phyloP scores from a whole-genome alignment of 2,888 invertebrate genomes.

The Andrena chrysosceles region DNA sequence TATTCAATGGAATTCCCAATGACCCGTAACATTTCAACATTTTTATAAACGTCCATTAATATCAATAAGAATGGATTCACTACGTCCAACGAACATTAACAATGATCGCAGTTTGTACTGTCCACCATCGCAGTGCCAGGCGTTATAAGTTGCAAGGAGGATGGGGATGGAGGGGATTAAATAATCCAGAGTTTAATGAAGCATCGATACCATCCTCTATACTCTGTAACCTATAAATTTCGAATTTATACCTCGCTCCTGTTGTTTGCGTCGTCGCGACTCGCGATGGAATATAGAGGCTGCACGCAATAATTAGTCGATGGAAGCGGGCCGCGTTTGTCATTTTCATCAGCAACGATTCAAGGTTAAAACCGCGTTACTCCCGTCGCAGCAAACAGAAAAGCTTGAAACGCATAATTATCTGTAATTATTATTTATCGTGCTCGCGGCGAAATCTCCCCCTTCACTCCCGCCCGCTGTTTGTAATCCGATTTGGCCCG shows the following conservation, averaged over 20 bases:
- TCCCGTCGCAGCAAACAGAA: slow-evolving; percentile 2
- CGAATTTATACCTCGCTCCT: not conserved
- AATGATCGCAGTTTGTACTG: too few species aligned
- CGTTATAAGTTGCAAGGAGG: too few species aligned
- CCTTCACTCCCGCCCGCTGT: slow-evolving; percentile 30
- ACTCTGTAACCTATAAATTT: too few species aligned
- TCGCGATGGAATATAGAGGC: not conserved
- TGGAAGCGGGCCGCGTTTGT: not conserved
- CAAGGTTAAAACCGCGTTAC: not conserved
- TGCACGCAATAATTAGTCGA: not conserved
- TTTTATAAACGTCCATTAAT: too few species aligned
- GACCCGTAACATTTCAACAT: too few species aligned
- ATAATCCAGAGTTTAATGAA: too few species aligned
- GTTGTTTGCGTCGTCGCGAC: not conserved
- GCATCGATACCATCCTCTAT: too few species aligned
- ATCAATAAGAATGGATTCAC: too few species aligned
- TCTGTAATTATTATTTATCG: slow-evolving; percentile 62
- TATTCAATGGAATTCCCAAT: too few species aligned
- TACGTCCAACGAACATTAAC: too few species aligned
- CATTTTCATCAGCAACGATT: not conserved
- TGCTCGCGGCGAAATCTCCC: slow-evolving; percentile 50
- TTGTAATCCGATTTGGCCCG: slow-evolving; percentile 51
- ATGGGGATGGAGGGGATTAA: too few species aligned
- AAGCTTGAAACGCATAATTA: slow-evolving; percentile 58
- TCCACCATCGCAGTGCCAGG: too few species aligned